Base-by-base conservation (phyloP, 2,797 vertebrate genomes). In the Synaphobranchus kaupii region DNA sequence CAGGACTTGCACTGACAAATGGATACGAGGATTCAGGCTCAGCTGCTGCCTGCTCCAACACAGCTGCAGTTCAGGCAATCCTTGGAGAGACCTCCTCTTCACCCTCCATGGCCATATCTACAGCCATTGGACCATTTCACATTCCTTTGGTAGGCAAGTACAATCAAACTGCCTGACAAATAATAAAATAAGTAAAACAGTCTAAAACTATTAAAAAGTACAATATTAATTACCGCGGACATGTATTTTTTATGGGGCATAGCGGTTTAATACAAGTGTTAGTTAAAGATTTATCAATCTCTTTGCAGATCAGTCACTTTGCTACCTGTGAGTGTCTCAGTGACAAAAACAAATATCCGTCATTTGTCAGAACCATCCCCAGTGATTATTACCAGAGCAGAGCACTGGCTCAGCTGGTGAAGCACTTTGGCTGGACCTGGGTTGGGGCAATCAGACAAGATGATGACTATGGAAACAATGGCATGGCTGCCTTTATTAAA, bases 361-460 rank as follows among this genome's bases (percentile, higher is more conserved):
- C 39, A 39, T 39, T 39, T 39, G 1, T 39, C 39, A 39, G 39
- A 39, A 39, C 39, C 39, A 39, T 39, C 39, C 39, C 39, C 39
- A 39, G 39, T 39, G 39, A 39, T 39, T 39, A 39, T 39, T 94
- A 94, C 81, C 96, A 96, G 91, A 95, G 94, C 92, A 94, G 94
- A 93, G 94, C 92, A 0, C 89, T 96, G 25, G 95, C 95, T 25
- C 92, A 95, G 47, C 80, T 96, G 80, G 94, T 96, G 22, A 95
- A 92, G 28, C 44, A 95, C 87, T 96, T 96, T 92, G 95, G 95
- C 3, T 96, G 96, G 96, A 96, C 94, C 2, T 96, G 95, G 95
- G 92, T 96, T 76, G 95, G 95, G 76, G 94, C 95, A 2, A 89
- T 96, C 1, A 91, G 94, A 92, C 91, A 88, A 4, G 93, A 96